Evolutionary conservation across 2,797 vertebrate species (phyloP).

Genomic region (Periophthalmus magnuspinnatus): DNA sequence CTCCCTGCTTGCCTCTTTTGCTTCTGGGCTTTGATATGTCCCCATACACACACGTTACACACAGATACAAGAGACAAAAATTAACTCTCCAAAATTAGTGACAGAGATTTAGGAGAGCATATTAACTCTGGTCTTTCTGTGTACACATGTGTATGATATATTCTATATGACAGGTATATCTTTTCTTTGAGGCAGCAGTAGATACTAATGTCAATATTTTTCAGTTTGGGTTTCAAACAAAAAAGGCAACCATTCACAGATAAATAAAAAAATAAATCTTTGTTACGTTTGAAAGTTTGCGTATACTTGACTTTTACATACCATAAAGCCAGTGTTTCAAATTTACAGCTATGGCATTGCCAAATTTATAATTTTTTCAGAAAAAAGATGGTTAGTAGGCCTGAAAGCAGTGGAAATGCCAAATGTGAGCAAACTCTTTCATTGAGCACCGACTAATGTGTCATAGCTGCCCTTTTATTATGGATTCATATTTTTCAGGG

Average conservation of each 20-base stretch:
- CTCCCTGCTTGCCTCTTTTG: constrained; percentile 58
- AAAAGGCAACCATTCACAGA: neutral
- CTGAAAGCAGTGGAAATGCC: constrained; percentile 14
- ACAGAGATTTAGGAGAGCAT: constrained; percentile 58
- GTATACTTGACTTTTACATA: neutral
- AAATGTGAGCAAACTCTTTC: constrained; percentile 26
- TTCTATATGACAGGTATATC: no score
- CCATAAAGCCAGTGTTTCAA: no score
- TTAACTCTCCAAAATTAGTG: constrained; percentile 57
- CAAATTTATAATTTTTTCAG: neutral
- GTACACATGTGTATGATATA: no score
- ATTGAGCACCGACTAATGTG: constrained; percentile 13
- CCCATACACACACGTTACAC: constrained; percentile 43
- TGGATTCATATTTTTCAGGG: constrained; percentile 13
- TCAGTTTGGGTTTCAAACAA: constrained; percentile 6
- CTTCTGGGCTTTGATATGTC: constrained; percentile 72
- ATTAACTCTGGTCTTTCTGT: no score
- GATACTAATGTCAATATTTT: no score
- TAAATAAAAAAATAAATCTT: neutral
- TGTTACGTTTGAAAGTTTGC: neutral
- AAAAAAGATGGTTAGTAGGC: neutral
- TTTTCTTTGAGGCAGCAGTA: no score
- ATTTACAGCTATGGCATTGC: neutral
- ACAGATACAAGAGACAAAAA: constrained; percentile 42
- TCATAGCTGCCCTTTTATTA: neutral